A percentile compares a stretch with the other conserved stretches of the same genome.
Evolutionary conservation across 2,797 vertebrate species (phyloP).

Genomic region (Pygocentrus nattereri): DNA sequence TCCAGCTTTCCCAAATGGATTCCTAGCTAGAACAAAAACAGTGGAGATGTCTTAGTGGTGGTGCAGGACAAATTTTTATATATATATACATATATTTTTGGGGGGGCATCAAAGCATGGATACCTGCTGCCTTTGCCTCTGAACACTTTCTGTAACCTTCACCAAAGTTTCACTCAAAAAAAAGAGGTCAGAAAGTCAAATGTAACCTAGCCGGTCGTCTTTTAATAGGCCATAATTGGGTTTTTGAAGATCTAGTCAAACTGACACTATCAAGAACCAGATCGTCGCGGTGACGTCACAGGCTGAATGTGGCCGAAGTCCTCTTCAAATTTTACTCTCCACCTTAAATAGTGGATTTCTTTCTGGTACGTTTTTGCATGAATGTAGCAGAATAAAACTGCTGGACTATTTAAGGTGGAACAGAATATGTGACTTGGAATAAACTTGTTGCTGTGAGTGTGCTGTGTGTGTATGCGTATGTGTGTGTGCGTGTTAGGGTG

Average conservation of each 20-base stretch:
- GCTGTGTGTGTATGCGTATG: conserved; percentile 64
- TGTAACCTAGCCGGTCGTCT: neutral
- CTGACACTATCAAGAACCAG: conserved; percentile 50
- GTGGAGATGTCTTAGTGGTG: neutral
- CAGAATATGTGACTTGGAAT: neutral
- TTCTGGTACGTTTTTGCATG: no score
- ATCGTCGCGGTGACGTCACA: neutral
- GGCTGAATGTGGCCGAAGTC: neutral
- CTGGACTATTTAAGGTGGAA: neutral
- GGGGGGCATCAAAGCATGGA: neutral
- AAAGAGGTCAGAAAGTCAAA: neutral
- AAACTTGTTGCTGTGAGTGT: neutral
- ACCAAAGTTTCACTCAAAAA: conserved; percentile 50
- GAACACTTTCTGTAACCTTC: conserved; percentile 14
- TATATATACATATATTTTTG: neutral
- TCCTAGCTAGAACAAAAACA: no score
- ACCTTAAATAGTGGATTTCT: neutral
- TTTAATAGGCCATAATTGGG: neutral
- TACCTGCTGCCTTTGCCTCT: neutral
- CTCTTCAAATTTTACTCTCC: neutral
- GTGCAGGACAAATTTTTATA: conserved; percentile 12
- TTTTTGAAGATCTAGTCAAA: neutral
- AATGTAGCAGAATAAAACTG: no score
- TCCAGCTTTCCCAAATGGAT: neutral
- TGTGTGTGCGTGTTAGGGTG: conserved; percentile 64